A percentile compares a stretch with the other conserved stretches of the same genome.
phyloP scores from a whole-genome alignment of 2,113 vertebrate genomes.

The Hylia prasina region DNA sequence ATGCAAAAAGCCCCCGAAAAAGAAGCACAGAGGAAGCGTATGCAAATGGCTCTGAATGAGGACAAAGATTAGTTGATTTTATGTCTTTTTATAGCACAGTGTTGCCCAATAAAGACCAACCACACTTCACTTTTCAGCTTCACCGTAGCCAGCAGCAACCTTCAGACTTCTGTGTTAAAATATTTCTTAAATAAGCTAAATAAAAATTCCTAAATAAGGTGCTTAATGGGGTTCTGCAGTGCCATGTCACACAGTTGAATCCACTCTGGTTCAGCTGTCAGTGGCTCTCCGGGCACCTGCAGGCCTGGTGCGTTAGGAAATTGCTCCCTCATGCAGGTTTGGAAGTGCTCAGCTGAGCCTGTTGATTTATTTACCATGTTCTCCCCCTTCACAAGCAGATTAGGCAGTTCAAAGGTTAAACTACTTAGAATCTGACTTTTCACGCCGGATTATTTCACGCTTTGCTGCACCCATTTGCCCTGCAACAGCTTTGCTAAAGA shows the following conservation, averaged over 20 bases:
- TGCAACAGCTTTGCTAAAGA: neutral
- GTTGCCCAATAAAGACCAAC: neutral
- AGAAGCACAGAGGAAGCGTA: neutral
- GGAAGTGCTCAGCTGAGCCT: neutral
- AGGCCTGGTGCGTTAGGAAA: neutral
- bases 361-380: neutral
- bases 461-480: neutral
- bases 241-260: rapidly evolving
- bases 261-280: neutral
- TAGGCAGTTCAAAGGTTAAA: constrained; percentile 37
- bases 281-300: neutral
- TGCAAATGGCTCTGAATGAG: neutral
- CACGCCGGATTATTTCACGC: neutral
- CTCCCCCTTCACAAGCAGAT: neutral
- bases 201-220: neutral
- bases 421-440: constrained; percentile 15
- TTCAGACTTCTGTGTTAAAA: neutral
- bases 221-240: neutral
- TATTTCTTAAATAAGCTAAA: neutral
- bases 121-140: neutral
- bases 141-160: neutral
- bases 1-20: neutral
- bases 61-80: neutral
- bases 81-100: neutral
- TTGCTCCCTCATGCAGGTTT: neutral